Conservation (phyloP, 2,797 vertebrate species). For the Hyperoplus immaculatus region DNA sequence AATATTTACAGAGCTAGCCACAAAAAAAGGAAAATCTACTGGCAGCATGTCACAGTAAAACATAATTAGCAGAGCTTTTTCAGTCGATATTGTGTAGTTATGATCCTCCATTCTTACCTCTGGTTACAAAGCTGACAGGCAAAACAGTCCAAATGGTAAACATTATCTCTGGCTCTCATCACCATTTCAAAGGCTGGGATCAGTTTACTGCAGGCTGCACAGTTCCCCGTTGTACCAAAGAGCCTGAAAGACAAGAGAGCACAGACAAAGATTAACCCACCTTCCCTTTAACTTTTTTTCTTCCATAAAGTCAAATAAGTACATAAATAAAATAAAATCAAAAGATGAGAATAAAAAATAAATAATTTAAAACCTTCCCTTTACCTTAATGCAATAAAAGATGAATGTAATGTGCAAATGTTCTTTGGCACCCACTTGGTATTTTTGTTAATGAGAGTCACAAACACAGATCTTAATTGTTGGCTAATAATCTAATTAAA, state of each 20-base stretch:
- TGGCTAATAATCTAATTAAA: constrained; percentile 87
- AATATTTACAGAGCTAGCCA: constrained; percentile 69
- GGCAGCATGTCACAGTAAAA: constrained; percentile 54
- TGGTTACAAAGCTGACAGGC: constrained; percentile 99
- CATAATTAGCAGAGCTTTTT: constrained; percentile 58
- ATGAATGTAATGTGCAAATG: constrained; percentile 67
- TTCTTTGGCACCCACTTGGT: constrained; percentile 74
- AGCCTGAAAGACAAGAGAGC: constrained; percentile 91
- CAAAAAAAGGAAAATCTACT: constrained; percentile 67
- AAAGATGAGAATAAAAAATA: no score
- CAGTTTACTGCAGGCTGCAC: constrained; percentile 99
- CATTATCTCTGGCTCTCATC: constrained; percentile 99
- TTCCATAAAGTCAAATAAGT: no score
- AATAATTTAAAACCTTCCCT: constrained; percentile 51
- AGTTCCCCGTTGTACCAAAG: constrained; percentile 99
- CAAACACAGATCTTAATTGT: constrained; percentile 85
- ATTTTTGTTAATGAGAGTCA: constrained; percentile 83
- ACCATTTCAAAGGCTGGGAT: constrained; percentile 99
- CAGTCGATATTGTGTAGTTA: constrained; percentile 48
- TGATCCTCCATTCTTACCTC: constrained; percentile 90
- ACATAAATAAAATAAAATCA: no score
- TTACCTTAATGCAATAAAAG: constrained; percentile 72
- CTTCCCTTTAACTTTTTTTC: constrained; percentile 67
- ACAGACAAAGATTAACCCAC: constrained; percentile 78
- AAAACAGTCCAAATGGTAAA: constrained; percentile 99